Evolutionary conservation across 2,113 vertebrate species (phyloP).

Genomic region (Eulacestoma nigropectus): DNA sequence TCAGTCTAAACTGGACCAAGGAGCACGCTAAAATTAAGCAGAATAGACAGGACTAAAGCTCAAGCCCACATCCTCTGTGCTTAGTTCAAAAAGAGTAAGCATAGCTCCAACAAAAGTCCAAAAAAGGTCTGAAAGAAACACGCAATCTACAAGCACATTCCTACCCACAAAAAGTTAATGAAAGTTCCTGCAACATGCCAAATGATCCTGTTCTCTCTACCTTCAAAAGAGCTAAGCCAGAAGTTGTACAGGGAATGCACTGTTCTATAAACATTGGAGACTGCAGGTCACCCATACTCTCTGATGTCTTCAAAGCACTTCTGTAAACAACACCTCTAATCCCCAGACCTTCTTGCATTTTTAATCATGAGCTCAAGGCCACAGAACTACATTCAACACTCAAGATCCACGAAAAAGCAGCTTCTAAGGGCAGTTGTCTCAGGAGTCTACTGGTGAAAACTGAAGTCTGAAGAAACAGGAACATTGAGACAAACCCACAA

Average conservation of each 20-base stretch:
- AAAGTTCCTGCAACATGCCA: not conserved
- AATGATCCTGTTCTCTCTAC: not conserved
- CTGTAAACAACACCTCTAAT: not conserved
- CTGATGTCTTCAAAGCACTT: not conserved
- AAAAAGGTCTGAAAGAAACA: not conserved
- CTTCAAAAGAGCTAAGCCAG: not conserved
- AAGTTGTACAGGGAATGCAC: not conserved
- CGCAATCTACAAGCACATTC: not conserved
- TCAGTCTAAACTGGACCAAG: not conserved
- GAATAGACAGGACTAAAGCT: not conserved
- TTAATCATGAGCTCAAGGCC: not conserved
- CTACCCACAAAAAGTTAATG: not conserved
- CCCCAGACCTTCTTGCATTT: not conserved
- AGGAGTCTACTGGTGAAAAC: not conserved
- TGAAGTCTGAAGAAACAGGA: not conserved
- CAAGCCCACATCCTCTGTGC: not conserved
- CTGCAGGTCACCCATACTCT: not conserved
- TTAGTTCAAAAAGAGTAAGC: not conserved
- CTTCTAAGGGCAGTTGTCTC: not conserved
- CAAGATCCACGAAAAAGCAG: not conserved
- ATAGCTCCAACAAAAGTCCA: not conserved
- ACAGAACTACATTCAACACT: not conserved
- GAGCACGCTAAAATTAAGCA: not conserved
- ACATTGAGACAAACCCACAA: not conserved
- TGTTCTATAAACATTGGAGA: not conserved